These are phyloP conservation scores for Caranx melampygus DNA, from an alignment of 2,113 vertebrate species.

Conservation along the genomic window DNA sequence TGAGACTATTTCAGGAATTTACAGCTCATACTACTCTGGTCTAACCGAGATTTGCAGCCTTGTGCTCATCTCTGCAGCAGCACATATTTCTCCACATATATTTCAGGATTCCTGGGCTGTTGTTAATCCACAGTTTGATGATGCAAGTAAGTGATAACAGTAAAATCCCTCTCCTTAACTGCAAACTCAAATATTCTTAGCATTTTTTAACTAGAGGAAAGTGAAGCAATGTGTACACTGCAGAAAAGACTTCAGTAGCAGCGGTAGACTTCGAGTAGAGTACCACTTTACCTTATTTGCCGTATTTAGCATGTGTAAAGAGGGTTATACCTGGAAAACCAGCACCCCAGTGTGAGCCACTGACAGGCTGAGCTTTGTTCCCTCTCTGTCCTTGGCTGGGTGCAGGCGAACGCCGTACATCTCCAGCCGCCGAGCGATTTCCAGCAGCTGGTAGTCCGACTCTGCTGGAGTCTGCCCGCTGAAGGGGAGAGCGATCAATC, in stretches of 20 bases:
- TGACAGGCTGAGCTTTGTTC: constrained; percentile 92
- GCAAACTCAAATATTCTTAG: no score
- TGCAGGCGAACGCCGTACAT: constrained; percentile 94
- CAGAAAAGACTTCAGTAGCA: no score
- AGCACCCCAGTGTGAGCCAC: constrained; percentile 95
- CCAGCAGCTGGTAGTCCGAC: constrained; percentile 94
- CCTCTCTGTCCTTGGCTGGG: constrained; percentile 95
- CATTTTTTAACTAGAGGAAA: no score
- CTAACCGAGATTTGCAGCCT: background rate
- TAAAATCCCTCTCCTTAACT: no score
- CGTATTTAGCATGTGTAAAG: no score
- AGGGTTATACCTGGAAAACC: constrained; percentile 90
- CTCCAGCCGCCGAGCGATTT: constrained; percentile 93
- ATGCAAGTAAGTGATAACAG: no score
- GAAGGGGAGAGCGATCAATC: constrained; percentile 22
- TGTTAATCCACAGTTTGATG: background rate
- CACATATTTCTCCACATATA: background rate
- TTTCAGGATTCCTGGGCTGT: background rate
- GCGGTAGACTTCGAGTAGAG: no score
- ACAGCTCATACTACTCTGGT: background rate
- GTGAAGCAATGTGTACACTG: no score
- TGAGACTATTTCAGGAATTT: constrained; percentile 26
- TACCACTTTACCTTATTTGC: no score
- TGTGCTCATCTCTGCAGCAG: background rate
- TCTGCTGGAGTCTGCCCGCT: constrained; percentile 95